These are phyloP conservation scores for Lucinisca nassula DNA, from an alignment of 2,888 invertebrate species.

Conservation along the genomic window DNA sequence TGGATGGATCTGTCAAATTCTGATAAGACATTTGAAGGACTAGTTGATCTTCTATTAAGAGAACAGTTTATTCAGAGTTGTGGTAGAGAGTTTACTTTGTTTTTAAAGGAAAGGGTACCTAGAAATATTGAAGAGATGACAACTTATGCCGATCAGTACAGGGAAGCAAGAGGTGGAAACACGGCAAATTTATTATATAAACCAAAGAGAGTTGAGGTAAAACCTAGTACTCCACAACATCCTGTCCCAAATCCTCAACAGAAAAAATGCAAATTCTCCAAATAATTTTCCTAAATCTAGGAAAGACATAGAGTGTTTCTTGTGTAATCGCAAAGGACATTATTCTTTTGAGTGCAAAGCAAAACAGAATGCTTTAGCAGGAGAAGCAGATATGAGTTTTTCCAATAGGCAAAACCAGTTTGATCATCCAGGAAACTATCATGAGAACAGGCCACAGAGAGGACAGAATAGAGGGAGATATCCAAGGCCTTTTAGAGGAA, in stretches of 20 bases:
- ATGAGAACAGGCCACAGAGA: background rate
- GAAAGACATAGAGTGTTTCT: background rate
- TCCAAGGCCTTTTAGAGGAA: background rate
- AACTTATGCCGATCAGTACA: constrained; percentile 34
- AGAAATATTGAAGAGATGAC: constrained; percentile 42
- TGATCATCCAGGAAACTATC: background rate
- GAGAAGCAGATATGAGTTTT: background rate
- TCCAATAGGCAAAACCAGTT: background rate
- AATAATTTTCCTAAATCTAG: background rate
- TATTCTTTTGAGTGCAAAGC: background rate
- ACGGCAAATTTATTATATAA: background rate
- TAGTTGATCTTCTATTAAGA: constrained; percentile 37
- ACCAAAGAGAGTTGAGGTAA: background rate
- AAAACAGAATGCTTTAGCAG: background rate
- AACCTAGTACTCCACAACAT: too few species aligned
- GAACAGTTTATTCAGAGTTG: constrained; percentile 36
- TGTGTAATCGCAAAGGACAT: background rate
- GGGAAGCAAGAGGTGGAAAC: constrained; percentile 33
- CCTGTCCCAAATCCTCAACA: too few species aligned
- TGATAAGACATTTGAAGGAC: constrained; percentile 14
- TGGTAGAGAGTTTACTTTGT: constrained; percentile 25
- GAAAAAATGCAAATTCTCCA: too few species aligned
- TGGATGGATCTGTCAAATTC: constrained; percentile 46
- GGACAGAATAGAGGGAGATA: background rate
- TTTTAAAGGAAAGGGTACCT: constrained; percentile 47